Percentiles rank a stretch among this genome's conserved stretches.
These are phyloP conservation scores for Conopomorpha cramerella DNA, from an alignment of 1,140 invertebrate genomes.

Conservation along the genomic window DNA sequence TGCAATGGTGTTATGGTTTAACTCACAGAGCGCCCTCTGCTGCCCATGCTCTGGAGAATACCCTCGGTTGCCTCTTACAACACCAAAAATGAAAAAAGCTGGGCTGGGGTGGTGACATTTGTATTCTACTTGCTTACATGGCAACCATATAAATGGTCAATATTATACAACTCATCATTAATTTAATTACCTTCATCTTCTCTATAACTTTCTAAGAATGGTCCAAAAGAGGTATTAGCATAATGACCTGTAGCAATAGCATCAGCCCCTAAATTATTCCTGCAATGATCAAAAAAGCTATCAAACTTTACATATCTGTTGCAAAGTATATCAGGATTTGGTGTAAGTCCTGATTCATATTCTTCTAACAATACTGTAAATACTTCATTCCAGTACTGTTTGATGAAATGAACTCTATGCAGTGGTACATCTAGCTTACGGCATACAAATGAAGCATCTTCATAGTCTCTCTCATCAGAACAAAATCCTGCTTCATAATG, in stretches of 20 bases:
- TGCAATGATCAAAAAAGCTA: constrained; percentile 81
- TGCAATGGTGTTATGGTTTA: no score
- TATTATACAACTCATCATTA: no score
- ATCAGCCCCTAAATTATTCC: constrained; percentile 76
- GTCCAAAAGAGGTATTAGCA: constrained; percentile 80
- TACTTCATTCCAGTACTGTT: constrained; percentile 97
- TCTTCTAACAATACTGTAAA: constrained; percentile 85
- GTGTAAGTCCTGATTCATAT: constrained; percentile 85
- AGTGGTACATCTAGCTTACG: constrained; percentile 78
- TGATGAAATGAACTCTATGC: constrained; percentile 86
- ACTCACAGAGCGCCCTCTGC: no score
- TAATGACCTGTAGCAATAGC: constrained; percentile 98
- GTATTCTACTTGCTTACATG: no score
- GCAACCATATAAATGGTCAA: no score
- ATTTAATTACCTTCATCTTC: constrained; percentile 56
- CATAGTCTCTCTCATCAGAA: constrained; percentile 76
- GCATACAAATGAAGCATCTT: constrained; percentile 85
- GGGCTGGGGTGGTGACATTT: no score
- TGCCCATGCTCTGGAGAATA: no score
- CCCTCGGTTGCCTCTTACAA: no score
- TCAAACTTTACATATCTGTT: constrained; percentile 95
- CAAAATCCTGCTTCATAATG: constrained; percentile 87
- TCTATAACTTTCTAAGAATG: constrained; percentile 72
- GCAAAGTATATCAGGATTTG: constrained; percentile 96
- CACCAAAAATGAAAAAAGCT: no score